Evolutionary conservation across 2,797 vertebrate species (phyloP), one percentile per base, ranked within the genome.

Genomic region (Malurus leucopterus): DNA sequence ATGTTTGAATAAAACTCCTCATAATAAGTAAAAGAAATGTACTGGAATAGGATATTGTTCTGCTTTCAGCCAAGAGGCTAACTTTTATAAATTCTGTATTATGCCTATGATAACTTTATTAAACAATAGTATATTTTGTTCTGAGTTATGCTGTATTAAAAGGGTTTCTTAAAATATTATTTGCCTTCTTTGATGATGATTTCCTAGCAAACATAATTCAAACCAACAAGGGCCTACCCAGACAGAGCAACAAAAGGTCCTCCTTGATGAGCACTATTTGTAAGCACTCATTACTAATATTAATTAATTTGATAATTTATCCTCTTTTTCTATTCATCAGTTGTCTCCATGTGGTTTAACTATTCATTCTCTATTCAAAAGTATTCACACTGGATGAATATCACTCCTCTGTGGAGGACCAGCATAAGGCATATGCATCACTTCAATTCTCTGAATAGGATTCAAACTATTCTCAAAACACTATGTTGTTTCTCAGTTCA

Each of bases 221-320:
- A 94, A 97, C 65, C 77, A 91, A 84, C 59, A 72, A 46, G 15
- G 46, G 77, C 72, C 91, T 79, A 72, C 86, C 74, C 79, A 78
- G 82, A 41, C 43, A 69, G 81, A 90, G 59, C 44, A 77, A 80
- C 30, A 74, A 84, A 86, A 70, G 86, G 67, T 84, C 71, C 62
- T 75, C 69, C 40, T 51, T 67, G 65, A 86, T 93, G 85, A 64
- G 38, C 69, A 81, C 62, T 90, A 84, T 94, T 94, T 95, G 89
- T 94, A 95, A 93, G 89, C 92, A 94, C 91, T 93, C 92, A 95
- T 79, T 93, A 89, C 87, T 91, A 95, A 92, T 94, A 95, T 94
- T 93, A 93, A 94, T 93, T 93, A 94, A 91, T 93, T 94, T 93
- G 83, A 91, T 92, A 91, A 91, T 93, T 94, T 92, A 76, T 86